phyloP scores from a whole-genome alignment of 2,888 invertebrate species.

The Pristionchus maxplancki region DNA sequence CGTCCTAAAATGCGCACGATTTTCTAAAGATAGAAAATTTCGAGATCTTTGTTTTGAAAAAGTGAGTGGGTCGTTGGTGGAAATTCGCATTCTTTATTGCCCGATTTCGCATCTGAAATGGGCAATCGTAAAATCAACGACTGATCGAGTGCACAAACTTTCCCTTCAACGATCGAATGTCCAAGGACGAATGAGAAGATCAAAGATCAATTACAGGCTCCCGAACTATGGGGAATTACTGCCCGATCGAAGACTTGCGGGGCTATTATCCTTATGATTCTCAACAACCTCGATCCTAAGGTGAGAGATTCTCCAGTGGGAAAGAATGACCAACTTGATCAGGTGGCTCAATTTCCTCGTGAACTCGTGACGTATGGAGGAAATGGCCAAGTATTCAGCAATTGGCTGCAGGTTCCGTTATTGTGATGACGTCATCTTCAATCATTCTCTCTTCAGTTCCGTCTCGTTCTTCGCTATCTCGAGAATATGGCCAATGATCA shows the following conservation, averaged over 20 bases:
- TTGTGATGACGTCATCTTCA: not conserved
- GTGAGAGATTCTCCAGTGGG: slow-evolving; percentile 79
- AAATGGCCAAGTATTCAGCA: slow-evolving; percentile 84
- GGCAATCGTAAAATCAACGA: slow-evolving; percentile 23
- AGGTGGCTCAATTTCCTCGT: slow-evolving; percentile 81
- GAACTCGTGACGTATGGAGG: slow-evolving; percentile 84
- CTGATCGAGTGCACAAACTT: slow-evolving; percentile 23
- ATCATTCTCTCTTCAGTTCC: slow-evolving; percentile 79
- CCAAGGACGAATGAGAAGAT: slow-evolving; percentile 9
- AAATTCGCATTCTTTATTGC: slow-evolving; percentile 16
- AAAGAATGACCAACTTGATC: not conserved
- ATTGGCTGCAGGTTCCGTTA: slow-evolving; percentile 78
- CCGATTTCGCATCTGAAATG: slow-evolving; percentile 44
- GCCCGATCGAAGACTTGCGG: slow-evolving; percentile 78
- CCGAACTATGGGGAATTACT: slow-evolving; percentile 65
- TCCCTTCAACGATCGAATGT: not conserved
- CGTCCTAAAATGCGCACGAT: not conserved
- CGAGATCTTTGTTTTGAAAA: slow-evolving; percentile 12
- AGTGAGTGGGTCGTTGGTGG: not conserved
- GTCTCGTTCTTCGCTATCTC: slow-evolving; percentile 82
- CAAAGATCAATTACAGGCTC: slow-evolving; percentile 58
- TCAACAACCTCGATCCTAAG: slow-evolving; percentile 83
- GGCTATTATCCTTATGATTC: slow-evolving; percentile 83
- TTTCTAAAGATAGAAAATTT: not conserved
- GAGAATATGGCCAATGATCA: slow-evolving; percentile 81